Percentiles rank a stretch among this genome's conserved stretches.
Conservation (phyloP, 2,888 invertebrate species). For the Drosophila merina region DNA sequence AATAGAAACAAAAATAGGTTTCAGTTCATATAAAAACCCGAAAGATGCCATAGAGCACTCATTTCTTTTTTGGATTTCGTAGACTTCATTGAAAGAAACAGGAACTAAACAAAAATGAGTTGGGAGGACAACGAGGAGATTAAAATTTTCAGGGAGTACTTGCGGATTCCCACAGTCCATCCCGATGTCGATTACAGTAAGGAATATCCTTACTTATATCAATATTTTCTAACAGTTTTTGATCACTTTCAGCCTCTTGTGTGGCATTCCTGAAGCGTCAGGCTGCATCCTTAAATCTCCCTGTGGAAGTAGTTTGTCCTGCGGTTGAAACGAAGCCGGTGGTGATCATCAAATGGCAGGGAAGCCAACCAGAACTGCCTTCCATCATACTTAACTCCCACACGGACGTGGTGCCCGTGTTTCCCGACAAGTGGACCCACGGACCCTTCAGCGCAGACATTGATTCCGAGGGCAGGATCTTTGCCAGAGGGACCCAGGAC, state of each 20-base stretch:
- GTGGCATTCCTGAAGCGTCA: slow-evolving; percentile 90
- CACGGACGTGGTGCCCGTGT: slow-evolving; percentile 98
- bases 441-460: slow-evolving; percentile 94
- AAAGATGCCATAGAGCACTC: background rate
- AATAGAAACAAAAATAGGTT: background rate
- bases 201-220: background rate
- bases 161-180: slow-evolving; percentile 93
- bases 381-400: slow-evolving; percentile 93
- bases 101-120: slow-evolving; percentile 38
- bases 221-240: no score
- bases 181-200: slow-evolving; percentile 93
- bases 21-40: background rate
- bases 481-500: slow-evolving; percentile 93
- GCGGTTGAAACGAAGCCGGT: slow-evolving; percentile 87
- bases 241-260: slow-evolving; percentile 87
- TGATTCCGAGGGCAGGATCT: slow-evolving; percentile 93
- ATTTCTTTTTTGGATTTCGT: background rate
- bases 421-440: slow-evolving; percentile 93
- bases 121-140: slow-evolving; percentile 86
- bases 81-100: background rate
- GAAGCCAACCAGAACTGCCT: slow-evolving; percentile 88
- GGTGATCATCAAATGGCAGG: slow-evolving; percentile 91
- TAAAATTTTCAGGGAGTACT: slow-evolving; percentile 91
- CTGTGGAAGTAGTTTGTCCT: slow-evolving; percentile 85
- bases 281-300: slow-evolving; percentile 88